Evolutionary conservation across 1,140 invertebrate species (phyloP), one percentile per base, ranked within the genome.

Genomic region (Vollenhovia emeryi): DNA sequence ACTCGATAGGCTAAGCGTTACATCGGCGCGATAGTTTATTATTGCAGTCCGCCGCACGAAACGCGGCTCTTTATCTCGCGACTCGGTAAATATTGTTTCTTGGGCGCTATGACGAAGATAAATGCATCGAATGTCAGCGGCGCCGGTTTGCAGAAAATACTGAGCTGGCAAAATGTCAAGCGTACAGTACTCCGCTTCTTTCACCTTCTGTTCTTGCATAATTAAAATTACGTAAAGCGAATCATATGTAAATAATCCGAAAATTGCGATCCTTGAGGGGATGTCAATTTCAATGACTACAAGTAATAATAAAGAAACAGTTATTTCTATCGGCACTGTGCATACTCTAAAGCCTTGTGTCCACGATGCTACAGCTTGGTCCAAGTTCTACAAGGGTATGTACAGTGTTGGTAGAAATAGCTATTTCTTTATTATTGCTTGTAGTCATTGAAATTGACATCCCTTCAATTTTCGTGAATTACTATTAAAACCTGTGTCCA

Each of bases 11-110:
- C 59, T 76, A 66, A 76, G 69, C 69, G 45, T 76, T 84, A 76
- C 71, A 76, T 64, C 43, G 45, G 21, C 55, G 43, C 71, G 80
- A 76, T 84, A 84, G 71, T 84, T 84, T 84, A 84, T 84, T 84
- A 84, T 84, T 80, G 78, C 33, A 55, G 57, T 24, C 57, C 9
- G 62, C 18, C 40, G 36, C 24, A n/a, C 45, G 71, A 84, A 76
- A 43, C 43, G 80, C 84, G 74, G 48, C 48, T 64, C 75, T 79
- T 85, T 85, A 85, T 85, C 75, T 62, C 40, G 40, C 84, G 60
- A 57, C 50, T 80, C 27, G 84, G 43, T 85, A 85, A 85, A 85
- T 85, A 85, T 85, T 85, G 75, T 85, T 85, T 62, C 84, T 85
- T 40, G 71, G 45, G 3, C 60, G 83, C 73, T 36, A 36, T 76